Percentiles rank a stretch among this genome's conserved stretches.
phyloP scores from a whole-genome alignment of 2,888 invertebrate species.

The Dinocampus coccinellae region DNA sequence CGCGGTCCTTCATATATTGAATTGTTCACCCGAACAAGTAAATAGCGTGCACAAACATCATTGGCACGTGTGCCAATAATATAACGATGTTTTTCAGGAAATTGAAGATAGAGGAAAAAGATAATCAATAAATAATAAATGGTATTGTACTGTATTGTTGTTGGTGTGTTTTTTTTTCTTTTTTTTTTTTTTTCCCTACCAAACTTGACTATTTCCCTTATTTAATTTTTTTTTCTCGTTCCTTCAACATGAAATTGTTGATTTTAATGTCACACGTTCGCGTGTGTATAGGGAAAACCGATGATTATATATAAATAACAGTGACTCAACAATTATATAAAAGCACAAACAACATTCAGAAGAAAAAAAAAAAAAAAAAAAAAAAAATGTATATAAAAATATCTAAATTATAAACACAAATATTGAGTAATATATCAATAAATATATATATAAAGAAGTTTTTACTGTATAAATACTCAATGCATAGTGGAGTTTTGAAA shows the following conservation, averaged over 20 bases:
- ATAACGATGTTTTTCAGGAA: conserved; percentile 15
- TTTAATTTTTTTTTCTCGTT: too few species aligned
- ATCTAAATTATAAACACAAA: not conserved
- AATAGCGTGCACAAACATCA: conserved; percentile 25
- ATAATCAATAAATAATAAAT: conserved; percentile 14
- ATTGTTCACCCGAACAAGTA: conserved; percentile 27
- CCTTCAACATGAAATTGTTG: not conserved
- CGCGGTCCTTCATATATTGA: conserved; percentile 24
- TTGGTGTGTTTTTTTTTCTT: not conserved
- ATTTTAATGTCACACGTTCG: not conserved
- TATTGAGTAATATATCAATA: too few species aligned
- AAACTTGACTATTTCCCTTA: not conserved
- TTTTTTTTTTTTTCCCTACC: not conserved
- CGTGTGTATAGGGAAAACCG: not conserved
- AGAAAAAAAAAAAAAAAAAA: too few species aligned
- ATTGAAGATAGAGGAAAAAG: conserved; percentile 7
- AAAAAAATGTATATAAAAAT: too few species aligned
- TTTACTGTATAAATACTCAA: not conserved
- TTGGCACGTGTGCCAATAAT: conserved; percentile 10
- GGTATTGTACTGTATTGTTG: not conserved
- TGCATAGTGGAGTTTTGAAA: conserved; percentile 4
- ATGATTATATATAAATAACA: not conserved
- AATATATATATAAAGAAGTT: not conserved
- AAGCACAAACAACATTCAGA: not conserved
- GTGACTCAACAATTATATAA: not conserved